phyloP scores from a whole-genome alignment of 2,113 vertebrate species.

The Vidua chalybeata region DNA sequence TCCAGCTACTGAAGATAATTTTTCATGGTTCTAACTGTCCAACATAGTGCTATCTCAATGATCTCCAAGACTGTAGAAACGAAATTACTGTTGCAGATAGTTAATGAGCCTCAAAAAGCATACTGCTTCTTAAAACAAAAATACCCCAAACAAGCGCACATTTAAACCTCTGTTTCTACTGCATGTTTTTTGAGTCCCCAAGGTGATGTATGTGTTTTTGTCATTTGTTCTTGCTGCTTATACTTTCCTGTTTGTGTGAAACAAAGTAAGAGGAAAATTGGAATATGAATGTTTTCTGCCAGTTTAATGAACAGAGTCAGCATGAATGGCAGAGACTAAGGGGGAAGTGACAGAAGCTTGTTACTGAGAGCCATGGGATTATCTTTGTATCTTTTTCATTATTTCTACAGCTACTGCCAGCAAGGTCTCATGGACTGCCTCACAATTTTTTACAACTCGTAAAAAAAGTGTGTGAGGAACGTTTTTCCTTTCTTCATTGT shows the following conservation, averaged over 20 bases:
- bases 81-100: not conserved
- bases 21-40: not conserved
- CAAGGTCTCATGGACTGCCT: not conserved
- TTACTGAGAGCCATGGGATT: not conserved
- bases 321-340: not conserved
- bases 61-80: not conserved
- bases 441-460: not conserved
- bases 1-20: not conserved
- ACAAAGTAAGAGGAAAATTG: not conserved
- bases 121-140: not conserved
- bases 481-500: not conserved
- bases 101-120: not conserved
- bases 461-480: rapidly evolving
- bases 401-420: not conserved
- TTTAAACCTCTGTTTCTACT: not conserved
- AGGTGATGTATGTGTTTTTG: not conserved
- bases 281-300: not conserved
- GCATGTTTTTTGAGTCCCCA: not conserved
- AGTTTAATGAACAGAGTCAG: not conserved
- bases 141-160: no score
- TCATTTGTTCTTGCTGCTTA: not conserved
- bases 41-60: not conserved
- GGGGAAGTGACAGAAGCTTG: not conserved
- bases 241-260: not conserved
- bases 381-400: not conserved